These are phyloP conservation scores for Dromiciops gliroides DNA, from an alignment of 2,113 vertebrate species.

Conservation along the genomic window DNA sequence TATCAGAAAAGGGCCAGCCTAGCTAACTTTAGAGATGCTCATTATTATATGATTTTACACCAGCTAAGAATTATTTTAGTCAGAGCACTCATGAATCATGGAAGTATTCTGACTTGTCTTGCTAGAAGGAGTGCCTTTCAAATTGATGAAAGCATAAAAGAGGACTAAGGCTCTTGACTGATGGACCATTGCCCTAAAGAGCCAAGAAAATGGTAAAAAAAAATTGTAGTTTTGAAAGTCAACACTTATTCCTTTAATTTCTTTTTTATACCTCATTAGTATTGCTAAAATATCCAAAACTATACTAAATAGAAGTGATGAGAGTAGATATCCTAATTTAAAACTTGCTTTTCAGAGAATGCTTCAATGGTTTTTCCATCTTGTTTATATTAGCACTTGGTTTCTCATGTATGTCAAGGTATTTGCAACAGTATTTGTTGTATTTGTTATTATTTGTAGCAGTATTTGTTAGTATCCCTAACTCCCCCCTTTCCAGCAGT, in stretches of 20 bases:
- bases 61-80: not conserved
- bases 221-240: not conserved
- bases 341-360: not conserved
- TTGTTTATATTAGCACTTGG: not conserved
- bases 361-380: not conserved
- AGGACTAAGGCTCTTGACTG: not conserved
- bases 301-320: not conserved
- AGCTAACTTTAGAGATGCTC: not conserved
- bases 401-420: not conserved
- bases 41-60: not conserved
- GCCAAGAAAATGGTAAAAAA: not conserved
- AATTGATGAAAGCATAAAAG: not conserved
- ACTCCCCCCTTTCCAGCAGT: slow-evolving; percentile 34
- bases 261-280: not conserved
- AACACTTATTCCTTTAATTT: not conserved
- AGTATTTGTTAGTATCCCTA: not conserved
- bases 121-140: not conserved
- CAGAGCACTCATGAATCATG: not conserved
- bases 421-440: slow-evolving; percentile 25
- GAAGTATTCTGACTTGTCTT: not conserved
- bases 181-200: not conserved
- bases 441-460: slow-evolving; percentile 35
- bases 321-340: not conserved
- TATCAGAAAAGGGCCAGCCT: not conserved
- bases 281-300: not conserved